A percentile compares a stretch with the other conserved stretches of the same genome.
Evolutionary conservation across 2,113 vertebrate genomes (phyloP).

Genomic region (Pipa parva): DNA sequence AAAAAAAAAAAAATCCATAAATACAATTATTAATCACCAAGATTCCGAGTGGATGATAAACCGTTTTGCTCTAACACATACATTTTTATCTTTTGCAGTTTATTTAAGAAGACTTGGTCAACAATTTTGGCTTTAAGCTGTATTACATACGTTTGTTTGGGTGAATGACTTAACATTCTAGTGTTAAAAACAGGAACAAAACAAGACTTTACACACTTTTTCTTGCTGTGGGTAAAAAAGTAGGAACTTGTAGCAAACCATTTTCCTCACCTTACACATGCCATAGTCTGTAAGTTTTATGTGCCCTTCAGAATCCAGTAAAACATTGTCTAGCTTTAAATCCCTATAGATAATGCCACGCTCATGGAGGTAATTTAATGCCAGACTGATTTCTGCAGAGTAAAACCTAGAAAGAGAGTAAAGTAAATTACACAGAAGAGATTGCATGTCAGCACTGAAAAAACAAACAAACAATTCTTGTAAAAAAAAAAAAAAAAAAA

Average conservation of each 20-base stretch:
- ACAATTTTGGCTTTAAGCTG: too few relatives aligned
- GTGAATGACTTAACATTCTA: background rate
- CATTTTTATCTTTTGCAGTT: too few relatives aligned
- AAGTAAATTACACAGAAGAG: slow-evolving; percentile 4
- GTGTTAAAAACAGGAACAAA: too few relatives aligned
- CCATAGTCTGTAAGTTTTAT: slow-evolving; percentile 99
- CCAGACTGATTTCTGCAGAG: slow-evolving; percentile 96
- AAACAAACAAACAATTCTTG: background rate
- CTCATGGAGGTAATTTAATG: slow-evolving; percentile 97
- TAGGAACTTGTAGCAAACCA: too few relatives aligned
- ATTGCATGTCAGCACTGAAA: background rate
- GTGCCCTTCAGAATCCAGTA: slow-evolving; percentile 96
- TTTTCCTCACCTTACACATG: slow-evolving; percentile 93
- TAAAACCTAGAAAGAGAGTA: slow-evolving; percentile 80
- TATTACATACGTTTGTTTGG: too few relatives aligned
- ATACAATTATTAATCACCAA: too few relatives aligned
- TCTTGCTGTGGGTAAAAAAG: slow-evolving; percentile 4
- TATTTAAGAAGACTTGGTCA: too few relatives aligned
- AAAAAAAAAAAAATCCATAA: too few relatives aligned
- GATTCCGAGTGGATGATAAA: too few relatives aligned
- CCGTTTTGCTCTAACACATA: too few relatives aligned
- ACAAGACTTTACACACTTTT: background rate
- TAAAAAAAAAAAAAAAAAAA: too few relatives aligned
- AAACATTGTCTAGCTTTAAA: slow-evolving; percentile 95
- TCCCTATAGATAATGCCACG: slow-evolving; percentile 98